A percentile compares a stretch with the other conserved stretches of the same genome.
phyloP scores from a whole-genome alignment of 2,113 vertebrate genomes.

The Opisthocomus hoazin region DNA sequence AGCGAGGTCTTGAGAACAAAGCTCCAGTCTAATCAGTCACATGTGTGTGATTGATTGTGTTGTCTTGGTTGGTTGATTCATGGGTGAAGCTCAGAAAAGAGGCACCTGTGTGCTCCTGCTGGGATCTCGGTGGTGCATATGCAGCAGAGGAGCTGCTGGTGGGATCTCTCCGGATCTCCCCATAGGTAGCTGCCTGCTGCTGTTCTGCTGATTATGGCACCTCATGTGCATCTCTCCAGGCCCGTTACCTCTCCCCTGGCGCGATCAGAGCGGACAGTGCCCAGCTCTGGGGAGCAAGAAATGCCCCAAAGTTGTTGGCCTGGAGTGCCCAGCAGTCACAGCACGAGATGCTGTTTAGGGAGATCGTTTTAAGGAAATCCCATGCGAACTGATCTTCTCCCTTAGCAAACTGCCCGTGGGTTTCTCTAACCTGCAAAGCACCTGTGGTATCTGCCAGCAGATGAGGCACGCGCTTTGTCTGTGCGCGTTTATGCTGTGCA shows the following conservation, averaged over 20 bases:
- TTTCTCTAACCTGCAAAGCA: neutral
- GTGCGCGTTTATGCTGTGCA: neutral
- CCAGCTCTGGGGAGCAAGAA: neutral
- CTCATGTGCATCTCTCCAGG: fast-evolving
- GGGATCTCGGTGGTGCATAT: fast-evolving
- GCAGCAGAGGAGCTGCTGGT: neutral
- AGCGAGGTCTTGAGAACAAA: neutral
- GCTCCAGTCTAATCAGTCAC: neutral
- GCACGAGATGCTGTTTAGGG: neutral
- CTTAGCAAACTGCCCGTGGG: neutral
- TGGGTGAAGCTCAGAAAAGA: neutral
- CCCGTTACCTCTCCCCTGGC: neutral
- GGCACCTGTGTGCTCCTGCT: neutral
- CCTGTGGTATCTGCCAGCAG: fast-evolving
- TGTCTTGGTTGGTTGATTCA: neutral
- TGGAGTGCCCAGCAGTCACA: neutral
- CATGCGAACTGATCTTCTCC: neutral
- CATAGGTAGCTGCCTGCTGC: neutral
- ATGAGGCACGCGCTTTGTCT: neutral
- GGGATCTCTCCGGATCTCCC: neutral
- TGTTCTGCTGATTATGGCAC: fast-evolving
- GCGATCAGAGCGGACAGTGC: neutral
- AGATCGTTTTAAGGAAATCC: neutral
- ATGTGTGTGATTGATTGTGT: fast-evolving
- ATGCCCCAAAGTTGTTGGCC: fast-evolving